phyloP scores from a whole-genome alignment of 2,113 vertebrate species.

The Fukomys damarensis region DNA sequence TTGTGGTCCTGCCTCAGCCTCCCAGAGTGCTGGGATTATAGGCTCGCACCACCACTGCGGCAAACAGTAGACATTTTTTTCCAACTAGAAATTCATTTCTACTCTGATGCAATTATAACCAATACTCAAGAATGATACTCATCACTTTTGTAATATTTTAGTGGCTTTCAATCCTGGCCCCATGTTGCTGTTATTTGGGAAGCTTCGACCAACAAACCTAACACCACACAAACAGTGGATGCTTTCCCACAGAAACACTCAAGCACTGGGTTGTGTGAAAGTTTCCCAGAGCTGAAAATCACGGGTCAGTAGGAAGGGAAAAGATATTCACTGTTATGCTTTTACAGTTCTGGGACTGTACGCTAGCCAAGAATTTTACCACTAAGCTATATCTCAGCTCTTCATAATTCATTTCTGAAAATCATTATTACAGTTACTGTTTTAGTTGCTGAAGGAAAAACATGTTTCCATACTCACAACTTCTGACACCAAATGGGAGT shows the following conservation, averaged over 20 bases:
- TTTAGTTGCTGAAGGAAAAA: background rate
- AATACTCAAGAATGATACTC: background rate
- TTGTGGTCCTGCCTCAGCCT: background rate
- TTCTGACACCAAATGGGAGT: background rate
- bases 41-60: background rate
- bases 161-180: background rate
- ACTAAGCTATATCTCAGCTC: background rate
- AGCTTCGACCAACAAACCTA: background rate
- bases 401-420: background rate
- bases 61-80: background rate
- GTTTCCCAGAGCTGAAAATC: background rate
- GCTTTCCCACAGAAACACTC: background rate
- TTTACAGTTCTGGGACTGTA: background rate
- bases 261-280: background rate
- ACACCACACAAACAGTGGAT: background rate
- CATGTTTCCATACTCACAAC: background rate
- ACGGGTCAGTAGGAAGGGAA: background rate
- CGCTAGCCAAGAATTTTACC: background rate
- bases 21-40: background rate
- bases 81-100: background rate
- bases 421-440: background rate
- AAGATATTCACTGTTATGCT: background rate
- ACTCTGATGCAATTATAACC: background rate
- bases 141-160: background rate
- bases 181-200: background rate